These are phyloP conservation scores for Sphenopsis melanotis DNA, from an alignment of 2,797 vertebrate genomes.

Conservation along the genomic window DNA sequence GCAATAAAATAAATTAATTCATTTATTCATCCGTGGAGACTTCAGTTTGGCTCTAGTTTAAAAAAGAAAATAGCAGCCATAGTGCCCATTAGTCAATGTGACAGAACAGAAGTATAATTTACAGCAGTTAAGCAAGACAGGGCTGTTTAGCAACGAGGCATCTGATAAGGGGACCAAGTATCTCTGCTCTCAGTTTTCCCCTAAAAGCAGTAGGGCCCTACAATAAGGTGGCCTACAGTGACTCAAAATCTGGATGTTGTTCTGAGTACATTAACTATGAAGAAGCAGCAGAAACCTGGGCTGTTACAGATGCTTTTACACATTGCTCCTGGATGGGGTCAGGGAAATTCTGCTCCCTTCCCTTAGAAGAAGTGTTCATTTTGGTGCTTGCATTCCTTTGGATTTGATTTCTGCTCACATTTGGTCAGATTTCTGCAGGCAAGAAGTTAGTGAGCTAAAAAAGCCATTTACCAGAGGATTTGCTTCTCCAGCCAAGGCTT, in stretches of 20 bases:
- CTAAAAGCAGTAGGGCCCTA: not conserved
- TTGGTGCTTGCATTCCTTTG: fast-evolving
- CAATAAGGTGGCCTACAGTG: not conserved
- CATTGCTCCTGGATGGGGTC: not conserved
- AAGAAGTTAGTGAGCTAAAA: not conserved
- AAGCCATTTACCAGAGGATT: not conserved
- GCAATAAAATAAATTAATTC: conserved; percentile 38
- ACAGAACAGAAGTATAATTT: not conserved
- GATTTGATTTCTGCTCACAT: not conserved
- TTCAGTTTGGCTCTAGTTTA: conserved; percentile 38
- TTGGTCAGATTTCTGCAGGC: not conserved
- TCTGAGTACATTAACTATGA: not conserved
- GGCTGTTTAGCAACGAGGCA: not conserved
- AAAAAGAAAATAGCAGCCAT: conserved; percentile 21
- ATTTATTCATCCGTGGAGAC: conserved; percentile 34
- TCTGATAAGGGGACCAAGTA: not conserved
- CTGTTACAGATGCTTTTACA: not conserved
- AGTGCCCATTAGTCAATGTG: not conserved
- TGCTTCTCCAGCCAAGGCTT: not conserved
- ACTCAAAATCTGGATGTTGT: not conserved
- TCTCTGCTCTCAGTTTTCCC: not conserved
- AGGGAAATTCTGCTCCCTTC: not conserved
- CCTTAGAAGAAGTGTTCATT: not conserved
- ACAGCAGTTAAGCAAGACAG: not conserved
- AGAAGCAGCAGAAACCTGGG: not conserved